Percentiles rank a stretch among this genome's conserved stretches.
phyloP scores from a whole-genome alignment of 2,888 invertebrate species.

The Sinohyriopsis cumingii region DNA sequence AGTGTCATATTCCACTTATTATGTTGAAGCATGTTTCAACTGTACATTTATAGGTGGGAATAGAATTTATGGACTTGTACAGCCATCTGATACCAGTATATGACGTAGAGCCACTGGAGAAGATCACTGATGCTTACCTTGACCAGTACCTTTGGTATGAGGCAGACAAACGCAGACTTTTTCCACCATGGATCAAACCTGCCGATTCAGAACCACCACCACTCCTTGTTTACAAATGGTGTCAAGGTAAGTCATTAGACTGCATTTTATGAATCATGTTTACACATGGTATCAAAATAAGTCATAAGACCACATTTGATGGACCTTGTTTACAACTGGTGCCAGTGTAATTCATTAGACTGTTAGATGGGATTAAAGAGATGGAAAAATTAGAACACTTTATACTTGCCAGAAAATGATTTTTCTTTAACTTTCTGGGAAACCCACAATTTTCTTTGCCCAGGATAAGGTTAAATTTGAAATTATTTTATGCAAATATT shows the following conservation, averaged over 20 bases:
- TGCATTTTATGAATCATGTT: background rate
- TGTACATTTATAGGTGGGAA: constrained; percentile 82
- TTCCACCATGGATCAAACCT: constrained; percentile 99
- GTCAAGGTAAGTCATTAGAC: constrained; percentile 82
- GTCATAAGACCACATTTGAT: too few relatives aligned
- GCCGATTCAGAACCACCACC: constrained; percentile 96
- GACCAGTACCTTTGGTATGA: constrained; percentile 99
- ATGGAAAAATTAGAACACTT: too few relatives aligned
- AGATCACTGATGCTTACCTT: constrained; percentile 99
- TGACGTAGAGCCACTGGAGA: constrained; percentile 98
- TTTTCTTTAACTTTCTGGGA: too few relatives aligned
- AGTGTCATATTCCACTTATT: too few relatives aligned
- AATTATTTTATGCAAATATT: too few relatives aligned
- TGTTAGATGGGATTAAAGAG: too few relatives aligned
- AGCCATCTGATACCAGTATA: constrained; percentile 99
- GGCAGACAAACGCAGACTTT: constrained; percentile 95
- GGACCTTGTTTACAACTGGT: too few relatives aligned
- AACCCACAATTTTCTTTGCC: too few relatives aligned
- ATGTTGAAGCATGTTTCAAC: too few relatives aligned
- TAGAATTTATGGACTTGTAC: constrained; percentile 99
- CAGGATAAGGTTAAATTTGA: too few relatives aligned
- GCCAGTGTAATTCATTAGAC: too few relatives aligned
- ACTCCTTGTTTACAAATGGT: constrained; percentile 93
- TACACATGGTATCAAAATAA: background rate
- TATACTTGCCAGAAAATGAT: too few relatives aligned